A percentile compares a stretch with the other conserved stretches of the same genome.
These are phyloP conservation scores for Pseudococcus jackbeardsleyi DNA, from an alignment of 2,888 invertebrate genomes.

Conservation along the genomic window DNA sequence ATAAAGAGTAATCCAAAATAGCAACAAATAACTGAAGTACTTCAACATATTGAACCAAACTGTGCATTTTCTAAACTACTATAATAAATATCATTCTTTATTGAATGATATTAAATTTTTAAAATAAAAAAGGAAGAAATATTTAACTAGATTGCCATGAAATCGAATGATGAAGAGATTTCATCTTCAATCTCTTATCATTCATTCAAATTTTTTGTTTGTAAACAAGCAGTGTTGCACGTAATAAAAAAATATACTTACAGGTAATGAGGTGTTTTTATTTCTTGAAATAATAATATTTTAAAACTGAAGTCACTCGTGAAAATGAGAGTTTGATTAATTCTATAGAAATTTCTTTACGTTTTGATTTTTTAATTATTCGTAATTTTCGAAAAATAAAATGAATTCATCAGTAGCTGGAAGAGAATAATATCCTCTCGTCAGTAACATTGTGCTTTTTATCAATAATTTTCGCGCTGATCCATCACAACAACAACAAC, in stretches of 20 bases:
- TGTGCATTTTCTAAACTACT: conserved; percentile 13
- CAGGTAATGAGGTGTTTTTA: too few relatives aligned
- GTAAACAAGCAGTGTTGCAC: neutral
- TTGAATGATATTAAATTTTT: neutral
- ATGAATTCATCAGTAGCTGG: neutral
- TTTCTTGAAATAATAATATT: neutral
- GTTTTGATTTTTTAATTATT: too few relatives aligned
- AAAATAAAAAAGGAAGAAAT: neutral
- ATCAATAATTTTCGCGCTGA: neutral
- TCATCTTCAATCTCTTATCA: neutral
- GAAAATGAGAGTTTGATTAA: too few relatives aligned
- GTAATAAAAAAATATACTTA: neutral
- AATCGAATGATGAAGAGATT: too few relatives aligned
- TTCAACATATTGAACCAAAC: neutral
- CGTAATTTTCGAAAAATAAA: neutral
- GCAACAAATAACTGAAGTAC: neutral
- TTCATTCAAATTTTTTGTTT: neutral
- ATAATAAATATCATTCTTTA: neutral
- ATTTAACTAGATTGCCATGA: neutral
- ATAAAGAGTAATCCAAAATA: neutral
- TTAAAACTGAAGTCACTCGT: too few relatives aligned
- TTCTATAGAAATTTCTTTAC: too few relatives aligned
- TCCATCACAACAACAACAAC: too few relatives aligned
- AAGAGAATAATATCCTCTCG: neutral
- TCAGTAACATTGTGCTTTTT: neutral